Evolutionary conservation across 2,888 invertebrate genomes (phyloP).

Genomic region (Cynaeus angustus): DNA sequence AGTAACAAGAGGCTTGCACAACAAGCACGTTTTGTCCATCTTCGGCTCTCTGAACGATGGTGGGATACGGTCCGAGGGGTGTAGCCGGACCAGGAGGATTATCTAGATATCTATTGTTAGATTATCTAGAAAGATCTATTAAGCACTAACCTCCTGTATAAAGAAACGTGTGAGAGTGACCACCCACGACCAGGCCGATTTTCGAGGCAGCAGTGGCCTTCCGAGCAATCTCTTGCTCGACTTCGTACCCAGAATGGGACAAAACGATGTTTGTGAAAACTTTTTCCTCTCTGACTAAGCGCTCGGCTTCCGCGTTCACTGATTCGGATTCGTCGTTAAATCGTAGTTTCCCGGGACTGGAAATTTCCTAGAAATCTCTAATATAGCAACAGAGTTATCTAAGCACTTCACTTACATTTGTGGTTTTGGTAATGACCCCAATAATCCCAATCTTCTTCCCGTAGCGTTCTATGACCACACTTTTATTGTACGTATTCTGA

Average conservation of each 20-base stretch:
- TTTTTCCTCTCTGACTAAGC: constrained; percentile 75
- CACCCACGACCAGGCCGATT: constrained; percentile 89
- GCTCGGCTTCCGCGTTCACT: constrained; percentile 79
- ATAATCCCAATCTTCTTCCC: constrained; percentile 85
- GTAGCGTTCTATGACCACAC: constrained; percentile 76
- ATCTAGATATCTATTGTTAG: constrained; percentile 53
- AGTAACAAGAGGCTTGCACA: constrained; percentile 83
- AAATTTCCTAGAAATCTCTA: constrained; percentile 74
- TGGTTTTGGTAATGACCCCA: constrained; percentile 82
- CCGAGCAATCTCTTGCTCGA: constrained; percentile 80
- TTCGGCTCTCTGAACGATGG: constrained; percentile 75
- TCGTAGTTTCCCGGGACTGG: constrained; percentile 78
- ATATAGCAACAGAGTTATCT: background rate
- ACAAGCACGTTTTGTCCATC: constrained; percentile 77
- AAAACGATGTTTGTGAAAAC: constrained; percentile 87
- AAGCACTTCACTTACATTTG: constrained; percentile 72
- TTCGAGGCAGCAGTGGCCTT: constrained; percentile 75
- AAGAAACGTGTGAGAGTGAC: constrained; percentile 87
- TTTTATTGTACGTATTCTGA: constrained; percentile 77
- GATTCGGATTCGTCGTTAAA: constrained; percentile 82
- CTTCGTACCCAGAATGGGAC: constrained; percentile 86
- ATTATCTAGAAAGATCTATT: background rate
- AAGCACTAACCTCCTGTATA: constrained; percentile 74
- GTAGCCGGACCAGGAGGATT: constrained; percentile 72
- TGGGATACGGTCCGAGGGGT: constrained; percentile 80